A percentile compares a stretch with the other conserved stretches of the same genome.
These are phyloP conservation scores for Enteromius unitaeniatus DNA, from an alignment of 2,797 vertebrate species.

Conservation along the genomic window DNA sequence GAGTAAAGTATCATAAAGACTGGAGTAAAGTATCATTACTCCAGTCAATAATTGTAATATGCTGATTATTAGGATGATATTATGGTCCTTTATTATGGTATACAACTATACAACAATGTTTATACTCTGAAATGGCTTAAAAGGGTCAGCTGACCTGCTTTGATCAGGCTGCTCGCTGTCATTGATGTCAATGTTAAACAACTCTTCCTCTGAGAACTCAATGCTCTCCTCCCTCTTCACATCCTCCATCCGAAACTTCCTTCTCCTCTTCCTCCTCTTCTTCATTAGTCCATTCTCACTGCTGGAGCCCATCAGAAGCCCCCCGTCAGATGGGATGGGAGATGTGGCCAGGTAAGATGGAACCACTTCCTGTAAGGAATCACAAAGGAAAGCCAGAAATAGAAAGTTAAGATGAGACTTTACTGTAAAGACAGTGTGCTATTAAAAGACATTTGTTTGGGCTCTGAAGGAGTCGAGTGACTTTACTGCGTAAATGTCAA, in stretches of 20 bases:
- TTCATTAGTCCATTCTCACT: slow-evolving; percentile 71
- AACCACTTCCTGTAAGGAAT: slow-evolving; percentile 81
- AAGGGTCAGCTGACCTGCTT: slow-evolving; percentile 61
- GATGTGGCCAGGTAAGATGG: slow-evolving; percentile 92
- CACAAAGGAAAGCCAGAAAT: not conserved
- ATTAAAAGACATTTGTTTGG: not conserved
- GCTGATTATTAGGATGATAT: not conserved
- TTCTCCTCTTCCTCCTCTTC: slow-evolving; percentile 93
- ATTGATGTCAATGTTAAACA: slow-evolving; percentile 94
- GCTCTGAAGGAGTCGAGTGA: not conserved
- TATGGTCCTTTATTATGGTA: not conserved
- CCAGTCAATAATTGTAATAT: not conserved
- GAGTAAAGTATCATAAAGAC: not conserved
- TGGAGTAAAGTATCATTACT: not conserved
- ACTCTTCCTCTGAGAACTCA: slow-evolving; percentile 87
- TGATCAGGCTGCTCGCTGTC: slow-evolving; percentile 84
- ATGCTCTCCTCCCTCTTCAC: slow-evolving; percentile 84
- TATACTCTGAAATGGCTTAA: not conserved
- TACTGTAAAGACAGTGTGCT: not conserved
- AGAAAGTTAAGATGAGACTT: not conserved
- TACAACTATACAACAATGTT: not conserved
- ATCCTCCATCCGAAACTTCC: slow-evolving; percentile 86
- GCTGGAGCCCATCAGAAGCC: slow-evolving; percentile 79
- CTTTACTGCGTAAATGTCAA: not conserved
- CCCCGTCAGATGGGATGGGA: slow-evolving; percentile 86